Base-by-base conservation (phyloP, 2,888 invertebrate genomes). In the Shargacucullia verbasci region DNA sequence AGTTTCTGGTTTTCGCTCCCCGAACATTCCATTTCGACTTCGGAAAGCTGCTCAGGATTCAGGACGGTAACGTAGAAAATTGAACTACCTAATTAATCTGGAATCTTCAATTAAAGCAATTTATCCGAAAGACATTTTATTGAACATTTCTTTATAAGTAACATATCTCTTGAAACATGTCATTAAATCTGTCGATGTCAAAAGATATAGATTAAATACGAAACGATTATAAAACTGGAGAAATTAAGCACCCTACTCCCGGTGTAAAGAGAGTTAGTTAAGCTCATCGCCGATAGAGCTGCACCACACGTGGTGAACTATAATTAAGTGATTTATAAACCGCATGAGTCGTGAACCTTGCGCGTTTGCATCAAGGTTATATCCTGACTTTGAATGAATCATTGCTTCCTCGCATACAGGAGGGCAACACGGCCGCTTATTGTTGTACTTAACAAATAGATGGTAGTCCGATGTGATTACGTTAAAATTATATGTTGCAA, bases 341-440 rank as follows among this genome's bases (percentile, higher is more conserved):
- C 80, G 70, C 75, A 73, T 59, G 76, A 83, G 80, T 79, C 76
- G 84, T 79, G 81, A 85, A 85, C 88, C 89, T 88, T 86, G 86
- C 74, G 86, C 75, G 56, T 64, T 67, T 62, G 56, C 69, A 81
- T 35, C 74, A 89, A 90, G 89, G 87, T 86, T 84, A 87, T 78
- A 87, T 90, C 90, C 90, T 90, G 88, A 73, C 80, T 79, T 64
- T 60, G 57, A 69, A 74, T 85, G 85, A 85, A 73, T 85, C 82
- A 83, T 62, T 59, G 79, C 73, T 83, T 83, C 85, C 83, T 80
- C 56, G 53, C 58, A 11, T 35, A 66, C 31, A 38, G 53, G 56
- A 64, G 60, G 57, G 53, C 72, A 29, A 14, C 41, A 67, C 34
- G 40, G 37, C 33, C 39, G 33, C 55, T 53, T 71, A 60, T 46